These are phyloP conservation scores for Felis chaus DNA, from an alignment of 2,113 vertebrate genomes.

Conservation along the genomic window DNA sequence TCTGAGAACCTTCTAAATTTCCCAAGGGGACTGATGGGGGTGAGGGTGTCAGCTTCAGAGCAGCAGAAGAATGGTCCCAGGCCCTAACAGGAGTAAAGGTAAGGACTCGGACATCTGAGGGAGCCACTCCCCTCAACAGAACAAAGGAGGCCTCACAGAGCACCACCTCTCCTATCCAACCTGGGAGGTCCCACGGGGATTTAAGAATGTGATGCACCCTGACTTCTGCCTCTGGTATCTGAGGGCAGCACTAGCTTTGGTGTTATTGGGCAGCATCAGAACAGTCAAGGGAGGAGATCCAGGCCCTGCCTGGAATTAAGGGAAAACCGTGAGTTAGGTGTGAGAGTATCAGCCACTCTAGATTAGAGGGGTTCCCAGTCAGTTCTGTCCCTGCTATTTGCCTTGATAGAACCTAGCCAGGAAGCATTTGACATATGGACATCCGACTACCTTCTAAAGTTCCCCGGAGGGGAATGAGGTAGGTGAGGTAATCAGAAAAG, in stretches of 20 bases:
- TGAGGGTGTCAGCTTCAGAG: not conserved
- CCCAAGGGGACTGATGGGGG: not conserved
- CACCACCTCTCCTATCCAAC: too few species aligned
- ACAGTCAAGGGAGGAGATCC: not conserved
- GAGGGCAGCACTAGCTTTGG: rapidly evolving
- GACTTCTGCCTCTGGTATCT: not conserved
- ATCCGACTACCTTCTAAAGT: not conserved
- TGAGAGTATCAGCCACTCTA: not conserved
- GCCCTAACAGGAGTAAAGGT: not conserved
- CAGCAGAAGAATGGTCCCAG: too few species aligned
- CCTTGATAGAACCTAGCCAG: not conserved
- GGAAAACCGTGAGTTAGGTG: not conserved
- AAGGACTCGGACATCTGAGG: not conserved
- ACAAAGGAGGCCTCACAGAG: not conserved
- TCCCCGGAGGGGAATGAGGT: not conserved
- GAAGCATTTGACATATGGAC: not conserved
- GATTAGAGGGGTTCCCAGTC: not conserved
- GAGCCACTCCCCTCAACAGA: too few species aligned
- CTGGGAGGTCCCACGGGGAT: too few species aligned
- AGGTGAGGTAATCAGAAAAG: not conserved
- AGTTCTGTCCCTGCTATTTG: not conserved
- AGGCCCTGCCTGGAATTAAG: not conserved
- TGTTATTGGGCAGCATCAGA: not conserved
- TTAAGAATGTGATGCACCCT: not conserved
- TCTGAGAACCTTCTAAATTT: not conserved